Conservation (phyloP, 2,888 invertebrate species). For the Rhyacophila evoluta region DNA sequence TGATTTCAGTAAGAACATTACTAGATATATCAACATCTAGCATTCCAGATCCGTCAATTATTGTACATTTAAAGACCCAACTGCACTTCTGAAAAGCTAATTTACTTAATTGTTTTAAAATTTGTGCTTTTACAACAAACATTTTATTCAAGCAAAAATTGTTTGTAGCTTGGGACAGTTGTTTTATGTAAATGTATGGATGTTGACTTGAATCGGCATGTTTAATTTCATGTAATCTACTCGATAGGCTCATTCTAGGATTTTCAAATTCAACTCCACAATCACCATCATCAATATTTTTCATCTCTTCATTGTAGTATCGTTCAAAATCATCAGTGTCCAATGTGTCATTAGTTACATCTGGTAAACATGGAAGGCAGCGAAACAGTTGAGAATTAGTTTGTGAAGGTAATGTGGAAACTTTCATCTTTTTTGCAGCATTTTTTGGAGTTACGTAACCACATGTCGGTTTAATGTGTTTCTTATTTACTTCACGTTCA, state of each 20-base stretch:
- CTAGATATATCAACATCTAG: constrained; percentile 71
- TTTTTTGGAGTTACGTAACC: constrained; percentile 58
- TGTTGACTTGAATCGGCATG: constrained; percentile 57
- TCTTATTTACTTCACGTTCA: constrained; percentile 59
- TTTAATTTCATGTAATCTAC: not conserved
- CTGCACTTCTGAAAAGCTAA: constrained; percentile 67
- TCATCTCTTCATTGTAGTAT: constrained; percentile 58
- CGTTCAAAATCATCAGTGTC: constrained; percentile 38
- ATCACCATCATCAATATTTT: constrained; percentile 53
- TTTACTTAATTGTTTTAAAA: constrained; percentile 69
- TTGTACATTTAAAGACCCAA: constrained; percentile 71
- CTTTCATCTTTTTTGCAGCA: constrained; percentile 60
- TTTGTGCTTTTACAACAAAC: constrained; percentile 71
- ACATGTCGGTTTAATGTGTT: constrained; percentile 56
- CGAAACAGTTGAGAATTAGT: not conserved
- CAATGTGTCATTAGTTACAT: not conserved
- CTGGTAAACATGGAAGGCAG: not conserved
- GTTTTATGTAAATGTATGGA: constrained; percentile 67
- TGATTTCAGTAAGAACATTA: constrained; percentile 68
- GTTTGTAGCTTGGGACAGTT: constrained; percentile 62
- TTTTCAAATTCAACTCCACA: not conserved
- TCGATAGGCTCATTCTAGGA: not conserved
- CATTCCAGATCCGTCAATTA: constrained; percentile 71
- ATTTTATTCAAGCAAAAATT: constrained; percentile 62
- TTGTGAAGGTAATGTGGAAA: constrained; percentile 34